Conservation (phyloP, 2,797 vertebrate species). For the Nothura maculosa region DNA sequence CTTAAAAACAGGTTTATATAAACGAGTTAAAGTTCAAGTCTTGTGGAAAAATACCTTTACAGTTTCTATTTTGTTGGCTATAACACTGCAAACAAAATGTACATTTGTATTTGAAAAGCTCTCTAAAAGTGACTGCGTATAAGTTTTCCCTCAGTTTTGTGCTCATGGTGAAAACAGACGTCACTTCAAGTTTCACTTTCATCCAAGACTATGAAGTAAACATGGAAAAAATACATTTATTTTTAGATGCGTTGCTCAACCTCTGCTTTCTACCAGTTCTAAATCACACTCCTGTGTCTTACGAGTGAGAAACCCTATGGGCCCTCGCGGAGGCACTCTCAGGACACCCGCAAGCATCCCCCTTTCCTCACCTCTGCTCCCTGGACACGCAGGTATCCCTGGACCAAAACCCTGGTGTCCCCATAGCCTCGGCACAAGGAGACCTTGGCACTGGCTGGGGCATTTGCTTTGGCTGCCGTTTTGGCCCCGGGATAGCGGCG, state of each 20-base stretch:
- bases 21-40: conserved; percentile 69
- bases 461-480: not conserved
- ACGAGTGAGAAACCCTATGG: not conserved
- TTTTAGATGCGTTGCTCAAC: conserved; percentile 53
- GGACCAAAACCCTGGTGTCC: not conserved
- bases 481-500: not conserved
- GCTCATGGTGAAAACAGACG: conserved; percentile 63
- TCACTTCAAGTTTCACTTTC: conserved; percentile 53
- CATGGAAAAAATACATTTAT: conserved; percentile 19
- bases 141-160: conserved; percentile 46
- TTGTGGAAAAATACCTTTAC: conserved; percentile 66
- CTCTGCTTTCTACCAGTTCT: conserved; percentile 54
- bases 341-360: not conserved
- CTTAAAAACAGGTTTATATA: conserved; percentile 59
- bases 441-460: not conserved
- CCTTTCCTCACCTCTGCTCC: not conserved
- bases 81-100: conserved; percentile 65
- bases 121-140: conserved; percentile 3
- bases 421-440: not conserved
- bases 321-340: not conserved
- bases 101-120: conserved; percentile 62
- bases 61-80: conserved; percentile 53
- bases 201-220: conserved; percentile 53
- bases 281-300: not conserved
- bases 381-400: not conserved